These are phyloP conservation scores for Leptura quadrifasciata DNA, from an alignment of 2,888 invertebrate species.

Conservation along the genomic window DNA sequence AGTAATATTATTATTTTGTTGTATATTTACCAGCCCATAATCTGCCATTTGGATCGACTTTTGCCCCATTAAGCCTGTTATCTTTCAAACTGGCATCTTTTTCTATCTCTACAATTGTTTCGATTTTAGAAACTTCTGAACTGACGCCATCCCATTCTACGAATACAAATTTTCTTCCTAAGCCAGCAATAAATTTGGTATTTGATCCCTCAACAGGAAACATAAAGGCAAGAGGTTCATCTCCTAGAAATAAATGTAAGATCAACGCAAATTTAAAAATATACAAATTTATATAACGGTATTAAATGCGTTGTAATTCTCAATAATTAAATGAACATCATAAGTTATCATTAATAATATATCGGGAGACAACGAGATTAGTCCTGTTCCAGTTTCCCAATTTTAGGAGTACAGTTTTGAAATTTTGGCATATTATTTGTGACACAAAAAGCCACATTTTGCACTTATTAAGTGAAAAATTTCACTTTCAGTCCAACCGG, in stretches of 20 bases:
- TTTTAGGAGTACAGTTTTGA: no score
- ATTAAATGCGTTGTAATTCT: no score
- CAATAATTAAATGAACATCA: no score
- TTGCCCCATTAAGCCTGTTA: constrained; percentile 85
- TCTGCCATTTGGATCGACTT: constrained; percentile 82
- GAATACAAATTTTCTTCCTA: constrained; percentile 76
- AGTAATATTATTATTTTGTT: no score
- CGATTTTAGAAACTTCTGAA: constrained; percentile 73
- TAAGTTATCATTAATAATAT: no score
- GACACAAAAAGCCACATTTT: no score
- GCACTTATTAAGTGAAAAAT: no score
- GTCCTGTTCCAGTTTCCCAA: no score
- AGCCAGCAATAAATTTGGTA: constrained; percentile 79
- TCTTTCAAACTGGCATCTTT: constrained; percentile 73
- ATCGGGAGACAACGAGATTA: no score
- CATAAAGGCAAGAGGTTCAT: constrained; percentile 74
- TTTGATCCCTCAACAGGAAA: constrained; percentile 78
- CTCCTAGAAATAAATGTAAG: constrained; percentile 46
- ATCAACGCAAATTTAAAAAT: neutral
- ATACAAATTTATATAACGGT: no score
- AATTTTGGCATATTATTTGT: no score
- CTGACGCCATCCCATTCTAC: constrained; percentile 80
- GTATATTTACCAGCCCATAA: constrained; percentile 58
- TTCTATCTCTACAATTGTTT: constrained; percentile 76
- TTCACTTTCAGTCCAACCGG: no score